Evolutionary conservation across 2,888 invertebrate species (phyloP), one percentile per base, ranked within the genome.

Genomic region (Phyllotreta cruciferae): DNA sequence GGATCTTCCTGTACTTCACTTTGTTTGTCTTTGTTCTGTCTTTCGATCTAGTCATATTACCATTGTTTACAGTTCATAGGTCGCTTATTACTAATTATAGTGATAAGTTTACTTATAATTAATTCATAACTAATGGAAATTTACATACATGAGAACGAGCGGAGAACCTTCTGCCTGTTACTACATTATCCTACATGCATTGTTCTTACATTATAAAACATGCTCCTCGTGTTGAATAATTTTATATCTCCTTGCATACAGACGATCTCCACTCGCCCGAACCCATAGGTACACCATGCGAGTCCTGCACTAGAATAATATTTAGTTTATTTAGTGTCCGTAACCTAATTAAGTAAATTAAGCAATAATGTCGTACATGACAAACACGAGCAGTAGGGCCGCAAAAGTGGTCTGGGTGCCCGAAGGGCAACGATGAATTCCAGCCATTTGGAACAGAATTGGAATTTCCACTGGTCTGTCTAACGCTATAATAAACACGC

Each of bases 261-360:
- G 49, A n/a, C 14, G 11, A 7, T 9, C 47, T 47, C 52, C 10
- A 13, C 7, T 34, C 13, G n/a, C 9, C 6, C 7, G 34, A 37
- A 35, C 49, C 13, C 34, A 47, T 14, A 52, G 1, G 4, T 24
- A 24, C 24, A 24, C 24, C 4, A 24, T 37, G 5, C 37, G 52
- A 52, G 37, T 14, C 10, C 38, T 11, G 38, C 37, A 52, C 52
- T 55, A 58, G 24, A 50, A 62, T 62, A 62, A 62, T 56, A 67
- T 67, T 67, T 66, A 56, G 64, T 62, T 63, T 56, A 63, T 62
- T 47, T 47, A 58, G 62, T 56, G 61, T 52, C 62, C 54, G 60
- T 63, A 62, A 62, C 66, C 64, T 66, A 64, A 68, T 68, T 68
- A 66, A 62, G 68, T 61, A 64, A 66, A 68, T 68, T 62, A 64